Base-by-base conservation (phyloP, 2,888 invertebrate genomes). In the Microplitis manilae region DNA sequence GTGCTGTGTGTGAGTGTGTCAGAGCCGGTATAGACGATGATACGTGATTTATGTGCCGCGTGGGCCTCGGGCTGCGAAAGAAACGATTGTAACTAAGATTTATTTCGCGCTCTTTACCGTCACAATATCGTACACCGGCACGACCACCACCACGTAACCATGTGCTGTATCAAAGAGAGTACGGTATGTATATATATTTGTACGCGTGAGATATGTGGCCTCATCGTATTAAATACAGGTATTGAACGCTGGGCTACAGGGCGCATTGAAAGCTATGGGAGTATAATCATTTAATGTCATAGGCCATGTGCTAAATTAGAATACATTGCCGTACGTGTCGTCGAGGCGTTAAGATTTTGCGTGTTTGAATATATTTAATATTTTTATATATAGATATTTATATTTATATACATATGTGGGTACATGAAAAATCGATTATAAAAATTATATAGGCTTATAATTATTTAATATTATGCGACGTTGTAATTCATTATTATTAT, bases 31-130 rank as follows among this genome's bases (percentile, higher is more conserved):
- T 65, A 59, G 65, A 70, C 85, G 85, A 86, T 87, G 86, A 82
- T 85, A 83, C 84, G 85, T 87, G 87, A 87, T 87, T 87, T 86
- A 87, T 87, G 85, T 78, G 75, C 84, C 83, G 83, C 83, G 85
- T 86, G 83, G 86, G 86, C 84, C 83, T 84, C 82, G 80, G 85
- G 83, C 84, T 84, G 84, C 84, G 83, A 86, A 87, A 86, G 87
- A 87, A 87, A 85, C 86, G 84, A 87, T 85, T 86, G 84, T 85
- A 87, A 87, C 86, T 85, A 86, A 87, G 87, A 87, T 87, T 87
- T 87, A 87, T 87, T 86, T 85, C 83, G 83, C 84, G 84, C 87
- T 86, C 87, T 87, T 87, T 87, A 86, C 87, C 84, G 87, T 87
- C 87, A 87, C 87, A 87, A 87, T 85, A 86, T 84, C 85, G 84